Conservation (phyloP, 2,797 vertebrate genomes). For the Gymnodraco acuticeps region DNA sequence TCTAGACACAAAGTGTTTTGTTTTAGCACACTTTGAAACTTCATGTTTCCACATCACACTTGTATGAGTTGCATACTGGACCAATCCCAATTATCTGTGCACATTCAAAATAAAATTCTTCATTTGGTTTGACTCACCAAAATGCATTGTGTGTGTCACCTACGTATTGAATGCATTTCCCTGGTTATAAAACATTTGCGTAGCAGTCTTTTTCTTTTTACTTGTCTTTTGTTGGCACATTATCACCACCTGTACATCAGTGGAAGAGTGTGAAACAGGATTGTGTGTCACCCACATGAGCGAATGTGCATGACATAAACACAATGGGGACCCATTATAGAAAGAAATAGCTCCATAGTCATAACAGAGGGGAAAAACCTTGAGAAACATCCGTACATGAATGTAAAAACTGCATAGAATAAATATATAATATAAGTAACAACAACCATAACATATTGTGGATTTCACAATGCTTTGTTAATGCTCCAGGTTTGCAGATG, state of each 20-base stretch:
- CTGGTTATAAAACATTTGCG: neutral
- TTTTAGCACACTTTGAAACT: neutral
- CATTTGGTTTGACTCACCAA: neutral
- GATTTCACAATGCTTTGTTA: neutral
- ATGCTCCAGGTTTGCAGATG: neutral
- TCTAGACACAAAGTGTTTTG: neutral
- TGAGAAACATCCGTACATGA: neutral
- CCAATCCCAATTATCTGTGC: neutral
- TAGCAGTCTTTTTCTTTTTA: neutral
- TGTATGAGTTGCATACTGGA: neutral
- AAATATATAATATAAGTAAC: no score
- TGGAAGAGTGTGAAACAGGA: neutral
- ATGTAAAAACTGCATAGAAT: neutral
- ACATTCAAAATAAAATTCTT: neutral
- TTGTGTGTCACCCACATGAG: neutral
- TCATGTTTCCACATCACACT: slow-evolving; percentile 1
- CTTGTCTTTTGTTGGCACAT: neutral
- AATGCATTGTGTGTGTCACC: neutral
- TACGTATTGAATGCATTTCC: neutral
- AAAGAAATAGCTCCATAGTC: neutral
- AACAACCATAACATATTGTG: no score
- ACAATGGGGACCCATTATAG: neutral
- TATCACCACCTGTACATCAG: neutral
- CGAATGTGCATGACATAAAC: neutral
- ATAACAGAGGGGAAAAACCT: neutral